Evolutionary conservation across 1,140 invertebrate genomes (phyloP).

Genomic region (Pseudoatta argentina): DNA sequence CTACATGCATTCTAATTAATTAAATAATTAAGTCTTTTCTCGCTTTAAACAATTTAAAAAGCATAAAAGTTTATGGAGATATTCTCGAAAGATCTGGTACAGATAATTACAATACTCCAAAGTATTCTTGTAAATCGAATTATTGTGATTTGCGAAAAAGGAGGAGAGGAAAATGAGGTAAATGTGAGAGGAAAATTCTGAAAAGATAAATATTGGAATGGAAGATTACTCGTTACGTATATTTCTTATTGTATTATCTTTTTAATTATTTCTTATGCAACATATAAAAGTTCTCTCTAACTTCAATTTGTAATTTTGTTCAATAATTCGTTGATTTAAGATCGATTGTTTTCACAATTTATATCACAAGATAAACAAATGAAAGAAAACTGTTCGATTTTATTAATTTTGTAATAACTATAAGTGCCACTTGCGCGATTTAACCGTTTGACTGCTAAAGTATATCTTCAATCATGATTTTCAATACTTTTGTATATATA

Average conservation of each 20-base stretch:
- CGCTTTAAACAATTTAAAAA: conserved; percentile 31
- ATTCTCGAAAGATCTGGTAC: conserved; percentile 32
- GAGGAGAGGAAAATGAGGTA: conserved; percentile 12
- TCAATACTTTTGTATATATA: background rate
- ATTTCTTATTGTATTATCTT: conserved; percentile 1
- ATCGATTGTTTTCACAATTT: background rate
- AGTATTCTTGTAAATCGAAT: conserved; percentile 79
- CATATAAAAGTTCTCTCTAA: background rate
- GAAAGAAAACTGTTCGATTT: conserved; percentile 17
- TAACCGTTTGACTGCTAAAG: conserved; percentile 53
- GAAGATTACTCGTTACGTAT: conserved; percentile 41
- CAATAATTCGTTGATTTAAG: background rate
- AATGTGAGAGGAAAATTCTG: conserved; percentile 36
- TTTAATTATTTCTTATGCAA: conserved; percentile 16
- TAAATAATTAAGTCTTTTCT: conserved; percentile 29
- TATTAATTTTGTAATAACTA: conserved; percentile 15
- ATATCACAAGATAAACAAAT: background rate
- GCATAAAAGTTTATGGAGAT: background rate
- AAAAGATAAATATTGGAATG: conserved; percentile 16
- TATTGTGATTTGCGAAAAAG: conserved; percentile 57
- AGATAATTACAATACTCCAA: conserved; percentile 62
- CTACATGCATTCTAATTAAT: conserved; percentile 16
- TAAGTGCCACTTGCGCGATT: conserved; percentile 16
- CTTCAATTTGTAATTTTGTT: conserved; percentile 4
- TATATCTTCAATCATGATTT: background rate